Evolutionary conservation across 2,888 invertebrate species (phyloP).

Genomic region (Nemotelus nigrinus): DNA sequence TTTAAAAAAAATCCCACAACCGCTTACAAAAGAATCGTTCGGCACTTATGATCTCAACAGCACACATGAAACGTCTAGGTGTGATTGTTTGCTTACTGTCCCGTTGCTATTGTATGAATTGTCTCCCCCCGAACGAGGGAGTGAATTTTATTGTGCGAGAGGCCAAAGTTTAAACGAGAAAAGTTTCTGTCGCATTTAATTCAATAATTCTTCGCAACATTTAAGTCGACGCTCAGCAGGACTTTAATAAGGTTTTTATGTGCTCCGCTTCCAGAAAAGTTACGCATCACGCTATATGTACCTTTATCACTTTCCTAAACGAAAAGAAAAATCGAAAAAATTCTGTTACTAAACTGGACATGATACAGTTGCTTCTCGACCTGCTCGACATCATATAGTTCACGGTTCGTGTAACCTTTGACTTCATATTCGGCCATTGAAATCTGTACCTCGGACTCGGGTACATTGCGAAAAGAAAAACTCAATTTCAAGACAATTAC

Average conservation of each 20-base stretch:
- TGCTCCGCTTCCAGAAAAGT: constrained; percentile 1
- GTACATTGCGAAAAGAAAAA: constrained; percentile 15
- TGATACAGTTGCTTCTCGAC: background rate
- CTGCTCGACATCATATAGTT: background rate
- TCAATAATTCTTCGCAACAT: constrained; percentile 29
- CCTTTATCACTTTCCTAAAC: background rate
- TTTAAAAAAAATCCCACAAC: too few relatives aligned
- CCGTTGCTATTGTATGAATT: background rate
- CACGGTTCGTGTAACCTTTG: background rate
- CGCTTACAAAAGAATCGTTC: too few relatives aligned
- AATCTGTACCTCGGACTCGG: background rate
- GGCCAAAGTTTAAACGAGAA: constrained; percentile 49
- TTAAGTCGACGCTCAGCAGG: constrained; percentile 6
- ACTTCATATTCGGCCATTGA: constrained; percentile 8
- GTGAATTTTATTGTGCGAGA: constrained; percentile 25
- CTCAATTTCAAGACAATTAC: constrained; percentile 44
- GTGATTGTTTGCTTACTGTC: background rate
- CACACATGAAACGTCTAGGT: background rate
- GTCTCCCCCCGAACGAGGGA: background rate
- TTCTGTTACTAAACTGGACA: constrained; percentile 30
- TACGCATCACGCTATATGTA: constrained; percentile 27
- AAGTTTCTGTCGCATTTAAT: constrained; percentile 49
- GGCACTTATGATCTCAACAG: too few relatives aligned
- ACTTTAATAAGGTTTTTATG: constrained; percentile 40
- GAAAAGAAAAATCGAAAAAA: constrained; percentile 14